phyloP scores from a whole-genome alignment of 2,888 invertebrate species.

The Frankliniella fusca region DNA sequence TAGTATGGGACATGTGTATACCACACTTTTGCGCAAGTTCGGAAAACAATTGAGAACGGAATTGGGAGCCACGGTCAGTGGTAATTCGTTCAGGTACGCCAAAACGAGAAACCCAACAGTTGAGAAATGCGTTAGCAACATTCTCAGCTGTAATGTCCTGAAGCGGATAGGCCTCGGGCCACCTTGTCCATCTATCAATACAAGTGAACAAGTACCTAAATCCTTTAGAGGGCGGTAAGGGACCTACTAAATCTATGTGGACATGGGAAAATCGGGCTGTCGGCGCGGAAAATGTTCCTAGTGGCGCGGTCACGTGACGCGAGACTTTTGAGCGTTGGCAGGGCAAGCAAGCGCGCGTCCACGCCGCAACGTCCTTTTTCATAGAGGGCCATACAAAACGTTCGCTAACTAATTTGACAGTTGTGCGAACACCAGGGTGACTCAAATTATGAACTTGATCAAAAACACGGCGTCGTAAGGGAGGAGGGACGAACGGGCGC shows the following conservation, averaged over 20 bases:
- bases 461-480: neutral
- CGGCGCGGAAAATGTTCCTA: slow-evolving; percentile 39
- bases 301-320: slow-evolving; percentile 39
- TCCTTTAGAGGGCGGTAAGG: slow-evolving; percentile 43
- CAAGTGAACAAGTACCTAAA: slow-evolving; percentile 44
- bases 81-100: slow-evolving; percentile 45
- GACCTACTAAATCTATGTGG: slow-evolving; percentile 48
- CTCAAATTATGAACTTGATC: neutral
- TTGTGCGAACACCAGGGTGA: neutral
- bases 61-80: slow-evolving; percentile 46
- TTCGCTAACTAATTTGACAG: neutral
- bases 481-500: neutral
- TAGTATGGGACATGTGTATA: slow-evolving; percentile 39
- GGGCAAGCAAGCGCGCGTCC: slow-evolving; percentile 41
- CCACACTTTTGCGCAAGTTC: slow-evolving; percentile 39
- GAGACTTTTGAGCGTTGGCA: slow-evolving; percentile 43
- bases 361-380: slow-evolving; percentile 38
- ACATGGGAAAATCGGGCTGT: slow-evolving; percentile 44
- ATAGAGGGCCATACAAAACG: slow-evolving; percentile 34
- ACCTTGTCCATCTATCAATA: slow-evolving; percentile 44
- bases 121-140: slow-evolving; percentile 43
- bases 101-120: slow-evolving; percentile 47
- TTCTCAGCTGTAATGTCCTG: slow-evolving; percentile 45
- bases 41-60: slow-evolving; percentile 43
- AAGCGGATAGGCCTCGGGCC: slow-evolving; percentile 46